phyloP scores from a whole-genome alignment of 2,888 invertebrate species.

The Drosophila koepferae region DNA sequence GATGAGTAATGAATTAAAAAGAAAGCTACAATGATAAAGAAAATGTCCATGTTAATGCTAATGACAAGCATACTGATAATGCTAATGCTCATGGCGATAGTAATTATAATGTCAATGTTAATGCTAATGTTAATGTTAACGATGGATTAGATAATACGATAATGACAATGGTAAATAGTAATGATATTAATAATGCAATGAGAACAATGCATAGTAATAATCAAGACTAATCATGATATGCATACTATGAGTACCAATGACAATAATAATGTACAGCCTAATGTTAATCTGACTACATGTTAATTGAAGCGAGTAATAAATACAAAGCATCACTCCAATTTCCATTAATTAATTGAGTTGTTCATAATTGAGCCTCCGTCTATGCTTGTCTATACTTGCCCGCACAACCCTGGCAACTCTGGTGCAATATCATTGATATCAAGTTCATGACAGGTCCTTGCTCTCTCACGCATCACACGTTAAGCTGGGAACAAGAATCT shows the following conservation, averaged over 20 bases:
- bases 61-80: not conserved
- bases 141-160: too few relatives aligned
- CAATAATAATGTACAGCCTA: not conserved
- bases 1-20: not conserved
- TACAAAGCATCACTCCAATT: not conserved
- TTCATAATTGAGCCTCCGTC: not conserved
- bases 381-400: not conserved
- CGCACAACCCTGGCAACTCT: slow-evolving; percentile 33
- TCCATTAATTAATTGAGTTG: not conserved
- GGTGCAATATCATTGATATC: slow-evolving; percentile 40
- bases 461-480: slow-evolving; percentile 53
- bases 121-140: too few relatives aligned
- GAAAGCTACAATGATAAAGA: not conserved
- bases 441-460: slow-evolving; percentile 77
- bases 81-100: not conserved
- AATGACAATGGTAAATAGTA: not conserved
- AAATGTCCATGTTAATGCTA: not conserved
- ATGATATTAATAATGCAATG: not conserved
- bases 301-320: not conserved
- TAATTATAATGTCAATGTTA: not conserved
- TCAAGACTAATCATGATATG: not conserved
- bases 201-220: not conserved
- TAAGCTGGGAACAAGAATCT: slow-evolving; percentile 41
- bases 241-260: not conserved
- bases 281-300: not conserved